Percentiles rank a stretch among this genome's conserved stretches.
Evolutionary conservation across 2,888 invertebrate species (phyloP).

Genomic region (Leptinotarsa tumamoca): DNA sequence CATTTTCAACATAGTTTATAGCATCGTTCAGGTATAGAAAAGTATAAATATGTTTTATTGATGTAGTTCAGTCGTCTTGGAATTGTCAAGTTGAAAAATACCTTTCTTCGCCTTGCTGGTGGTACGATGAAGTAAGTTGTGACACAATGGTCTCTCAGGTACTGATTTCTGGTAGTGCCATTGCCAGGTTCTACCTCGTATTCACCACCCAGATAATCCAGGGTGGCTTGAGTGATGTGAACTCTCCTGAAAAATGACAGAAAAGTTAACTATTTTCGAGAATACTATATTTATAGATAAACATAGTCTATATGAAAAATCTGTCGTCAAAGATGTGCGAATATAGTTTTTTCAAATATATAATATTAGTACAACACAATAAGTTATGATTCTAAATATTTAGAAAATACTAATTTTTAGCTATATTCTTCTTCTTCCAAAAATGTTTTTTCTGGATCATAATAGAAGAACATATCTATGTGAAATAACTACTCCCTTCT

Average conservation of each 20-base stretch:
- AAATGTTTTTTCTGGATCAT: no score
- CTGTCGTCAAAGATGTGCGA: no score
- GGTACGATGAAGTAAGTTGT: conserved; percentile 92
- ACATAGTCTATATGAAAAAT: neutral
- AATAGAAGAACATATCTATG: no score
- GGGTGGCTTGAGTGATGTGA: conserved; percentile 85
- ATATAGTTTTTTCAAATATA: no score
- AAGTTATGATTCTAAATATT: no score
- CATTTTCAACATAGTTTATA: conserved; percentile 14
- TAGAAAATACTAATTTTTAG: no score
- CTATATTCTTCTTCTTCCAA: no score
- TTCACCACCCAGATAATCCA: conserved; percentile 87
- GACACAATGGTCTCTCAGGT: conserved; percentile 85
- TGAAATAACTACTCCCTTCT: no score
- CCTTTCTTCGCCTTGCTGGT: conserved; percentile 86
- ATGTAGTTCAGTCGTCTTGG: neutral
- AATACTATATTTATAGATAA: neutral
- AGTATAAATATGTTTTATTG: conserved; percentile 4
- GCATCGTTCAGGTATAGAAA: neutral
- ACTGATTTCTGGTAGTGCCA: conserved; percentile 85
- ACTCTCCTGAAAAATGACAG: conserved; percentile 74
- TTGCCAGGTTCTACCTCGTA: conserved; percentile 92
- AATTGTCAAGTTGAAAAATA: conserved; percentile 62
- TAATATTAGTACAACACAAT: no score
- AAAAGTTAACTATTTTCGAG: conserved; percentile 9